These are phyloP conservation scores for Hermaeophaga mercurialis DNA, from an alignment of 2,888 invertebrate species.

Conservation along the genomic window DNA sequence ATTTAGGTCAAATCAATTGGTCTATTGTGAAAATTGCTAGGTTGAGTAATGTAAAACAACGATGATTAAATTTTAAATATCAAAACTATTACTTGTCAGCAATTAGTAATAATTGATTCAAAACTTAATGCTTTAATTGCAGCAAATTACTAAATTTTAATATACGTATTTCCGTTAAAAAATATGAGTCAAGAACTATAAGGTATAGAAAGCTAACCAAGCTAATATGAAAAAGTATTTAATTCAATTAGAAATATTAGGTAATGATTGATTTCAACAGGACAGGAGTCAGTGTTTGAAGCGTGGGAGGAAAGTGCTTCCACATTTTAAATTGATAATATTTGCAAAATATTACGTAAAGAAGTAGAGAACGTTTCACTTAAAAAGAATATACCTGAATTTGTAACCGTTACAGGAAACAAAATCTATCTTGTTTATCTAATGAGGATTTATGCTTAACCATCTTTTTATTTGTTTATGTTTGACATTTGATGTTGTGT, in stretches of 20 bases:
- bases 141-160: slow-evolving; percentile 7
- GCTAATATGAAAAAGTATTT: neutral
- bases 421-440: too few relatives aligned
- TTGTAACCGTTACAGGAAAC: too few relatives aligned
- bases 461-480: too few relatives aligned
- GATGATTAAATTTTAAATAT: slow-evolving; percentile 1
- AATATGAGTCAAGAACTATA: slow-evolving; percentile 1
- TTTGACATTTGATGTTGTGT: too few relatives aligned
- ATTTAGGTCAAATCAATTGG: slow-evolving; percentile 10
- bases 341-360: too few relatives aligned
- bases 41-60: neutral
- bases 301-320: too few relatives aligned
- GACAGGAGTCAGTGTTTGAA: too few relatives aligned
- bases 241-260: neutral
- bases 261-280: neutral
- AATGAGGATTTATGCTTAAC: too few relatives aligned
- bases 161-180: neutral
- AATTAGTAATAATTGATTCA: slow-evolving; percentile 2
- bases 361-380: too few relatives aligned
- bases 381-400: too few relatives aligned
- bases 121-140: slow-evolving; percentile 6
- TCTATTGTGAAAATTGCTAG: neutral
- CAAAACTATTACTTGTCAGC: neutral
- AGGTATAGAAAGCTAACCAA: slow-evolving; percentile 3
- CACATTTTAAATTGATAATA: too few relatives aligned